Evolutionary conservation across 2,888 invertebrate species (phyloP).

Genomic region (Ormyrus nitidulus): DNA sequence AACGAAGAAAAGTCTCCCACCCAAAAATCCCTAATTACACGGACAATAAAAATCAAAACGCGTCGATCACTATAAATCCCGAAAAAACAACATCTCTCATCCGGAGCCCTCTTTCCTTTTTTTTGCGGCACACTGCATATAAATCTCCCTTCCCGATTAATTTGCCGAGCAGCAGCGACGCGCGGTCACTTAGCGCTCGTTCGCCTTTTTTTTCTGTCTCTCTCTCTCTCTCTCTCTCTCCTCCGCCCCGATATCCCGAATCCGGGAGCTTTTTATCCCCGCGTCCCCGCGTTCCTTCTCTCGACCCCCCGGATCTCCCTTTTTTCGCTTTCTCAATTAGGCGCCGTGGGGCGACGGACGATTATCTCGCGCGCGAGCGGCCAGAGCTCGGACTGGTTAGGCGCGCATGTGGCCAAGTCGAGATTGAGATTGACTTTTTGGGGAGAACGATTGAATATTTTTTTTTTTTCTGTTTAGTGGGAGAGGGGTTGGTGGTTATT

Average conservation of each 20-base stretch:
- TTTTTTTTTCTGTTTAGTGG: no score
- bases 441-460: no score
- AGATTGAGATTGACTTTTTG: no score
- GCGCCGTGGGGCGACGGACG: constrained; percentile 15
- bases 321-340: constrained; percentile 46
- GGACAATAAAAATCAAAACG: background rate
- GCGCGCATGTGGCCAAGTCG: no score
- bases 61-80: no score
- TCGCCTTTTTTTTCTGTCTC: constrained; percentile 20
- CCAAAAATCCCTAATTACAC: background rate
- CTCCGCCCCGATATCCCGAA: constrained; percentile 38
- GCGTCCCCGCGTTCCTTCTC: constrained; percentile 20
- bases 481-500: no score
- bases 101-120: background rate
- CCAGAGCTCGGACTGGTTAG: no score
- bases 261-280: constrained; percentile 23
- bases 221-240: background rate
- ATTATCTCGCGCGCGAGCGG: constrained; percentile 22
- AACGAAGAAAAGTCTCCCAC: no score
- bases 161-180: constrained; percentile 24
- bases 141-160: constrained; percentile 46
- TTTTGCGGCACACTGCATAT: background rate
- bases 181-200: constrained; percentile 45
- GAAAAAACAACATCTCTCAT: background rate
- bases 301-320: constrained; percentile 19